Conservation (phyloP, 2,113 vertebrate genomes). For the Datnioides undecimradiatus region DNA sequence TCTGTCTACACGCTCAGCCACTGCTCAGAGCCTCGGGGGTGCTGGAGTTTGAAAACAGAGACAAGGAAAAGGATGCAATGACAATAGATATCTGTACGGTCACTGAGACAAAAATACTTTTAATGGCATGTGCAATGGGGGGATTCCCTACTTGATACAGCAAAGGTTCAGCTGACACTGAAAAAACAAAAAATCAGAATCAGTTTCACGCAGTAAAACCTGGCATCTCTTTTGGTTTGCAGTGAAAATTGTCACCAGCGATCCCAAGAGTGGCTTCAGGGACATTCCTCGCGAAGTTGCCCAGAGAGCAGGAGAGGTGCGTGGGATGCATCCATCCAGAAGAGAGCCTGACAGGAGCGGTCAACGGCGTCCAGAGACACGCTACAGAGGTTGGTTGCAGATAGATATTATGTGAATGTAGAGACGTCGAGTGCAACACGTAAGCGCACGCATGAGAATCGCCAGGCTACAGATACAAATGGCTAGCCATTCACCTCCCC, state of each 20-base stretch:
- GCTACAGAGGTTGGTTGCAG: slow-evolving; percentile 82
- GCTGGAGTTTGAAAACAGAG: slow-evolving; percentile 13
- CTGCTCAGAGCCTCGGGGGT: slow-evolving; percentile 44
- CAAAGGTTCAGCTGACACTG: background rate
- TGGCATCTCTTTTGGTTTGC: slow-evolving; percentile 49
- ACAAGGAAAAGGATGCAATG: slow-evolving; percentile 29
- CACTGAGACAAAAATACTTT: slow-evolving; percentile 26
- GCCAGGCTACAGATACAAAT: slow-evolving; percentile 47
- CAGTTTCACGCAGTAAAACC: background rate
- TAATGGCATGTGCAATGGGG: slow-evolving; percentile 10
- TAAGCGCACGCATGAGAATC: slow-evolving; percentile 8
- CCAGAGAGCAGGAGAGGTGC: slow-evolving; percentile 87
- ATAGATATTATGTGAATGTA: background rate
- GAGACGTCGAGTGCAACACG: background rate
- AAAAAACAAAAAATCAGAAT: background rate
- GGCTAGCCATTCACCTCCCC: slow-evolving; percentile 39
- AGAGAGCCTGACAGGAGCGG: slow-evolving; percentile 85
- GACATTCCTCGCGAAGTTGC: slow-evolving; percentile 92
- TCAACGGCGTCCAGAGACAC: slow-evolving; percentile 83
- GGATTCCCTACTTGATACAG: slow-evolving; percentile 33
- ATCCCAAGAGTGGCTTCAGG: slow-evolving; percentile 86
- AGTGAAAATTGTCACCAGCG: slow-evolving; percentile 85
- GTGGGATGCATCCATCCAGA: slow-evolving; percentile 82
- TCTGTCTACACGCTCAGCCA: slow-evolving; percentile 32
- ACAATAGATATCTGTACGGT: slow-evolving; percentile 24